Percentiles rank a stretch among this genome's conserved stretches.
These are phyloP conservation scores for Anableps anableps DNA, from an alignment of 2,797 vertebrate species.

Conservation along the genomic window DNA sequence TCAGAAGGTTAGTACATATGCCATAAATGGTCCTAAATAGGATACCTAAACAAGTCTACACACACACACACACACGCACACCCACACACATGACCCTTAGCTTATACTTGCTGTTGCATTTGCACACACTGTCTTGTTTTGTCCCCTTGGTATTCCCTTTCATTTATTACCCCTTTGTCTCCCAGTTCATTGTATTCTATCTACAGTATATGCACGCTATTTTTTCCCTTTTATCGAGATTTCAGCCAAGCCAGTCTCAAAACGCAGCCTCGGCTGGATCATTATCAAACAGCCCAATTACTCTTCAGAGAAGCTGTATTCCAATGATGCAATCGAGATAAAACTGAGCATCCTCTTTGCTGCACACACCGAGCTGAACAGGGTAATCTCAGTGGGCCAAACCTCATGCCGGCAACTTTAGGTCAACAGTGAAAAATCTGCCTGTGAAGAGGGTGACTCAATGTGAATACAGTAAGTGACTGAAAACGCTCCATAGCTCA, in stretches of 20 bases:
- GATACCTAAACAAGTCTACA: too few relatives aligned
- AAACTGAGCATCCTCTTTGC: conserved; percentile 65
- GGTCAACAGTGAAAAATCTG: conserved; percentile 42
- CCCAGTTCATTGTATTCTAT: conserved; percentile 73
- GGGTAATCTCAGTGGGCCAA: conserved; percentile 40
- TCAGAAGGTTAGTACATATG: too few relatives aligned
- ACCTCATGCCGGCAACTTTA: conserved; percentile 40
- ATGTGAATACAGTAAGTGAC: conserved; percentile 11
- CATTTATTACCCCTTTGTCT: conserved; percentile 57
- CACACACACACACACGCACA: conserved; percentile 25
- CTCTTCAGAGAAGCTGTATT: conserved; percentile 43
- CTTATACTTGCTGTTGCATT: background rate
- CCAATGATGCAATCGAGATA: conserved; percentile 67
- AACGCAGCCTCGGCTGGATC: conserved; percentile 54
- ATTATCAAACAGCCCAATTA: conserved; percentile 65
- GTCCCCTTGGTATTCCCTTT: conserved; percentile 49
- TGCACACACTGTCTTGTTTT: conserved; percentile 55
- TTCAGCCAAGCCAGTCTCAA: conserved; percentile 42
- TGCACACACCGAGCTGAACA: conserved; percentile 37
- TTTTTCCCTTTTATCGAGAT: conserved; percentile 49
- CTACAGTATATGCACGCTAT: conserved; percentile 62
- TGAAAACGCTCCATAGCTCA: conserved; percentile 17
- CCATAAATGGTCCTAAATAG: too few relatives aligned
- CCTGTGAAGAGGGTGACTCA: conserved; percentile 51
- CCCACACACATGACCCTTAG: background rate